These are phyloP conservation scores for Hypotaenidia okinawae DNA, from an alignment of 2,797 vertebrate species.

Conservation along the genomic window DNA sequence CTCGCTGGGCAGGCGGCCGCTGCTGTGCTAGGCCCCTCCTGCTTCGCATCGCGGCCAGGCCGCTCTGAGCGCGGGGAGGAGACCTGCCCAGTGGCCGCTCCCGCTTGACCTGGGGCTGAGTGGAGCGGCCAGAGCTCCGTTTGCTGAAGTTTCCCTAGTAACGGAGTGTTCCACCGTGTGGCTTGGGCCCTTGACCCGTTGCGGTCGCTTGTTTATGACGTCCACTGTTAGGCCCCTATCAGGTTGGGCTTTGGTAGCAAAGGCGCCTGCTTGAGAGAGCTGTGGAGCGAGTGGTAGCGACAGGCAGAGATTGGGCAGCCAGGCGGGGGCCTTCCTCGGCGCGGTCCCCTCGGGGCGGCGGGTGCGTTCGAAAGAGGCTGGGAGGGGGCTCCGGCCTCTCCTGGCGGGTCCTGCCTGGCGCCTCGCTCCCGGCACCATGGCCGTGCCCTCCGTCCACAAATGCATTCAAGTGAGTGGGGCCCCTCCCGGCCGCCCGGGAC, in stretches of 20 bases:
- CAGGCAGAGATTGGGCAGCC: rapidly evolving
- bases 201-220: neutral
- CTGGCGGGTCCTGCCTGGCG: neutral
- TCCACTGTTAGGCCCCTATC: rapidly evolving
- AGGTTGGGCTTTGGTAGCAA: rapidly evolving
- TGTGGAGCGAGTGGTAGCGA: neutral
- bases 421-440: neutral
- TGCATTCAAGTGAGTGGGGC: slow-evolving; percentile 39
- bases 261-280: neutral
- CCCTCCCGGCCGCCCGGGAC: too few species aligned
- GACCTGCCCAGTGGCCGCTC: neutral
- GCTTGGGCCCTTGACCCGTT: rapidly evolving
- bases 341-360: neutral
- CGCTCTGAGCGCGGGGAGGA: neutral
- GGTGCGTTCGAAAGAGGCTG: neutral
- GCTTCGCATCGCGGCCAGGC: neutral
- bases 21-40: too few species aligned
- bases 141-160: neutral
- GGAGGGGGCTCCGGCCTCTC: rapidly evolving
- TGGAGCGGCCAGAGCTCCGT: neutral
- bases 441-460: neutral
- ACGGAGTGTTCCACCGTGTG: neutral
- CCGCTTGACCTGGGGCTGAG: too few species aligned
- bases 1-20: neutral
- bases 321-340: neutral